phyloP scores from a whole-genome alignment of 2,797 vertebrate species.

The Amazonetta brasiliensis region DNA sequence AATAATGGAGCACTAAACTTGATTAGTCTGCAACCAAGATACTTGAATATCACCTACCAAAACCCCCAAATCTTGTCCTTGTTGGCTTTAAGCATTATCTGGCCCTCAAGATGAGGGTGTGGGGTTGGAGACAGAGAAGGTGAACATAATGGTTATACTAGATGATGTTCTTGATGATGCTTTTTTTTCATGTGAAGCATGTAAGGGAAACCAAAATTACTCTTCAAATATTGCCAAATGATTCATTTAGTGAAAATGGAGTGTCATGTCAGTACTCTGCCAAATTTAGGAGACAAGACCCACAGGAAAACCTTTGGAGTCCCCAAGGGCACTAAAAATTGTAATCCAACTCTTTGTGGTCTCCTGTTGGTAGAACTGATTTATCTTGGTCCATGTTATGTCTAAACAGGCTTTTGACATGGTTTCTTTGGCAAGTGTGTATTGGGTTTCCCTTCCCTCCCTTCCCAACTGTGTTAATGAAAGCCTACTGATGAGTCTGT shows the following conservation, averaged over 20 bases:
- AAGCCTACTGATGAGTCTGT: not conserved
- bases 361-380: not conserved
- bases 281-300: not conserved
- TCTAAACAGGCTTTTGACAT: not conserved
- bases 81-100: not conserved
- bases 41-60: rapidly evolving
- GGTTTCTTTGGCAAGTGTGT: not conserved
- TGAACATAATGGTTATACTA: not conserved
- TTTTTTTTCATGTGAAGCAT: not conserved
- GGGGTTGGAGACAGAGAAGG: not conserved
- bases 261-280: not conserved
- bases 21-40: not conserved
- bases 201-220: not conserved
- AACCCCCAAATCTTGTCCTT: not conserved
- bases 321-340: not conserved
- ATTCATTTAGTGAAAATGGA: not conserved
- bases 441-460: not conserved
- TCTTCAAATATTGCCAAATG: not conserved
- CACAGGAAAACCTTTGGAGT: not conserved
- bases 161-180: not conserved
- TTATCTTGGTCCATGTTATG: not conserved
- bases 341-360: not conserved
- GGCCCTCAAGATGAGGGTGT: rapidly evolving
- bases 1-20: not conserved
- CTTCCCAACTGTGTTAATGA: not conserved